These are phyloP conservation scores for Drosophila kikkawai DNA, from an alignment of 1,140 invertebrate genomes.

Conservation along the genomic window DNA sequence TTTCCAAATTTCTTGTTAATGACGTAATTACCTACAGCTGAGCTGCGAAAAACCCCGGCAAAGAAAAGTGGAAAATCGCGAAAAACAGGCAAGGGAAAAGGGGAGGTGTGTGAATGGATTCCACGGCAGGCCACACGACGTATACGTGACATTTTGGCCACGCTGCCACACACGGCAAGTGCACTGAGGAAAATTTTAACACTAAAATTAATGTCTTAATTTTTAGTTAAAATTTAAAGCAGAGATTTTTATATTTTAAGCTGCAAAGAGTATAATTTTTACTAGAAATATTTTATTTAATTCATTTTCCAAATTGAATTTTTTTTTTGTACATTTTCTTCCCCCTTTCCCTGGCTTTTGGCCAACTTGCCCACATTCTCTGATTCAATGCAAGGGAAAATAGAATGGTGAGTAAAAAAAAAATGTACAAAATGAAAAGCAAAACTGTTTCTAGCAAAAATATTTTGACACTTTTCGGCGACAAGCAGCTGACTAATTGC, in stretches of 20 bases:
- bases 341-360: constrained; percentile 14
- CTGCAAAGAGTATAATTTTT: too few relatives aligned
- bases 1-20: constrained; percentile 78
- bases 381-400: constrained; percentile 49
- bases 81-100: constrained; percentile 26
- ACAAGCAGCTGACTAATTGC: constrained; percentile 79
- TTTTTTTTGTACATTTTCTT: not conserved
- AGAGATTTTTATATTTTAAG: not conserved
- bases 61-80: constrained; percentile 30
- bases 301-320: too few relatives aligned
- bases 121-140: constrained; percentile 72
- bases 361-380: constrained; percentile 42
- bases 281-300: not conserved
- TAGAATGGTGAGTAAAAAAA: constrained; percentile 55
- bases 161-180: constrained; percentile 46
- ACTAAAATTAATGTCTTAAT: not conserved
- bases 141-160: constrained; percentile 81
- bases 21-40: constrained; percentile 67
- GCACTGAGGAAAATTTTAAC: not conserved
- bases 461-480: constrained; percentile 76
- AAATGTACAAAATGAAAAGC: constrained; percentile 35
- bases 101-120: constrained; percentile 25
- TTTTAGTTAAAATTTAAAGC: too few relatives aligned
- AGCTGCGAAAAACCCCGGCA: not conserved
- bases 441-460: constrained; percentile 57